Conservation (phyloP, 1,140 invertebrate genomes). For the Catajapyx aquilonaris region DNA sequence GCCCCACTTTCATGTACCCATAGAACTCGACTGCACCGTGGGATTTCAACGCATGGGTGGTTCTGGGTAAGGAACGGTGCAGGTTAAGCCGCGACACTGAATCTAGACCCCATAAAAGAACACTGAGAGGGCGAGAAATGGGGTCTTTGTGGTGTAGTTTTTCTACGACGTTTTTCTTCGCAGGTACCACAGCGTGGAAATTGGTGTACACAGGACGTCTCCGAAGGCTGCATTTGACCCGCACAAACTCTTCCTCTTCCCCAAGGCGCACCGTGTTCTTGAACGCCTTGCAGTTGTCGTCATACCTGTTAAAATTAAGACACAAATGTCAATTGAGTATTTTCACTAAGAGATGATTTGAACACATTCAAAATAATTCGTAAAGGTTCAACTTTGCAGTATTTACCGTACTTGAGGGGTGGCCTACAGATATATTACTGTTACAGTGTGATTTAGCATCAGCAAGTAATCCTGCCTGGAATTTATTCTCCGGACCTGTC, state of each 20-base stretch:
- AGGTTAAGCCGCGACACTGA: neutral
- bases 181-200: neutral
- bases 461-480: too few species aligned
- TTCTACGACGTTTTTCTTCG: neutral
- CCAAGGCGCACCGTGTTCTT: neutral
- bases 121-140: neutral
- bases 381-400: too few species aligned
- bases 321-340: too few species aligned
- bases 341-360: too few species aligned
- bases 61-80: neutral
- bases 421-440: too few species aligned
- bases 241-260: neutral
- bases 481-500: too few species aligned
- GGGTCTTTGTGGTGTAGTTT: neutral
- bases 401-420: too few species aligned
- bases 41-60: neutral
- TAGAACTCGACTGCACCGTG: slow-evolving; percentile 10
- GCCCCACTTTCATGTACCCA: slow-evolving; percentile 18
- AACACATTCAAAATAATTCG: too few species aligned
- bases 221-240: neutral
- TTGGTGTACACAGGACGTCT: neutral
- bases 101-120: neutral
- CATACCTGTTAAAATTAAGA: neutral
- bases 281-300: neutral
- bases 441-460: too few species aligned